Base-by-base conservation (phyloP, 2,797 vertebrate genomes). In the Oreochromis mossambicus region DNA sequence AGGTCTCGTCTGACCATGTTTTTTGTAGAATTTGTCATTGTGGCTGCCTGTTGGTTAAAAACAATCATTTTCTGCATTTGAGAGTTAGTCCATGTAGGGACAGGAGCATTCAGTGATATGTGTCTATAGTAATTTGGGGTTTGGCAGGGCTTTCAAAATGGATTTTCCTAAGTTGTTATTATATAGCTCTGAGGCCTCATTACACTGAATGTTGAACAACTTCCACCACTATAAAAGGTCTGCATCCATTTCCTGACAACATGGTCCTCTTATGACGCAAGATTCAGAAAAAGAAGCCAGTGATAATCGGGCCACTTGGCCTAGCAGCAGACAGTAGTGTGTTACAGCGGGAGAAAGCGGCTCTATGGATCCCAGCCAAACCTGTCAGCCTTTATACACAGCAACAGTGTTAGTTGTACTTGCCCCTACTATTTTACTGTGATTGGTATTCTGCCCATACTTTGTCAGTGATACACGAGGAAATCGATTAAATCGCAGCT, bases 391-490 rank as follows among this genome's bases (percentile, higher is more conserved):
- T 86, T 88, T 91, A 92, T 82, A 82, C 86, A 89, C 83, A 87
- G 84, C 52, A 21, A 85, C 81, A 90, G 79, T 38, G 90, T 95
- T 96, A 96, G 96, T 94, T 94, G 86, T 86, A 94, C 91, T 85
- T 55, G 83, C 84, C 85, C 94, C 86, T 83, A 38, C 87, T 88
- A 80, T 90, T 92, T 89, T 87, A 89, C 63, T 88, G 83, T 77
- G 85, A 91, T 89, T 90, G 83, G 70, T 89, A 95, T 96, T 96
- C 96, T 96, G 95, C 88, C 90, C 87, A 92, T 95, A 95, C 94
- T 84, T 84, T 97, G 96, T 97, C 97, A 97, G 96, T 97, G 97
- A 98, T 97, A 96, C 97, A 98, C 98, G 96, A 97, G 96, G 95
- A 97, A 98, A 98, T 98, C 97, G 96, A 98, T 98, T 96, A 95